These are phyloP conservation scores for Odontamblyopus rebecca DNA, from an alignment of 2,797 vertebrate genomes.

Conservation along the genomic window DNA sequence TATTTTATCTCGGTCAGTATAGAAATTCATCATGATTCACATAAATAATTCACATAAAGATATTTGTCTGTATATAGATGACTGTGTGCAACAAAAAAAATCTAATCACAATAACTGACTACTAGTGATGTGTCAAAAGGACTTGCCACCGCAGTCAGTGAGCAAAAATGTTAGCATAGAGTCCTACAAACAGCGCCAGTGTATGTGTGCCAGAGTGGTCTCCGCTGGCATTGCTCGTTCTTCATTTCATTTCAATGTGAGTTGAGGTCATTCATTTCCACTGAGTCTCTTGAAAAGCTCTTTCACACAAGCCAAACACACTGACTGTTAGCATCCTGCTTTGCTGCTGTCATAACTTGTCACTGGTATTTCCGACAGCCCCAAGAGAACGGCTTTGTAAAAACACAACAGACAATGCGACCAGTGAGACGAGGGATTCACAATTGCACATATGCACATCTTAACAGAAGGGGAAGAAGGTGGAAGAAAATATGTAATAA, in stretches of 20 bases:
- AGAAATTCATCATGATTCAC: background rate
- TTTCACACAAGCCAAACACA: constrained; percentile 37
- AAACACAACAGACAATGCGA: constrained; percentile 24
- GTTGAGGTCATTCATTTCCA: constrained; percentile 25
- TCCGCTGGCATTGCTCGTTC: constrained; percentile 22
- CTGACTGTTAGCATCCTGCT: constrained; percentile 49
- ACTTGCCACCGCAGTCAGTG: background rate
- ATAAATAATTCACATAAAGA: background rate
- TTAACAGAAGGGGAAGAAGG: constrained; percentile 17
- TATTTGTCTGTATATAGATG: background rate
- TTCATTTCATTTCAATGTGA: constrained; percentile 15
- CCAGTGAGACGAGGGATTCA: constrained; percentile 7
- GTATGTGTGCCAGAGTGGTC: constrained; percentile 19
- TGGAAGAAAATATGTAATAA: constrained; percentile 8
- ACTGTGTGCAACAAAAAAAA: background rate
- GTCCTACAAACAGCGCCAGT: background rate
- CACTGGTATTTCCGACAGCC: constrained; percentile 60
- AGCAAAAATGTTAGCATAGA: constrained; percentile 4
- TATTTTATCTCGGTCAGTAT: background rate
- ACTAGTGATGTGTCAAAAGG: background rate
- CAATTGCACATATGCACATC: constrained; percentile 14
- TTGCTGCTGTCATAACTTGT: constrained; percentile 68
- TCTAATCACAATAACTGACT: background rate
- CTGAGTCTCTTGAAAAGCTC: constrained; percentile 65
- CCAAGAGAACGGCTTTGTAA: constrained; percentile 35